phyloP scores from a whole-genome alignment of 2,888 invertebrate genomes.

The Octodonta nipae region DNA sequence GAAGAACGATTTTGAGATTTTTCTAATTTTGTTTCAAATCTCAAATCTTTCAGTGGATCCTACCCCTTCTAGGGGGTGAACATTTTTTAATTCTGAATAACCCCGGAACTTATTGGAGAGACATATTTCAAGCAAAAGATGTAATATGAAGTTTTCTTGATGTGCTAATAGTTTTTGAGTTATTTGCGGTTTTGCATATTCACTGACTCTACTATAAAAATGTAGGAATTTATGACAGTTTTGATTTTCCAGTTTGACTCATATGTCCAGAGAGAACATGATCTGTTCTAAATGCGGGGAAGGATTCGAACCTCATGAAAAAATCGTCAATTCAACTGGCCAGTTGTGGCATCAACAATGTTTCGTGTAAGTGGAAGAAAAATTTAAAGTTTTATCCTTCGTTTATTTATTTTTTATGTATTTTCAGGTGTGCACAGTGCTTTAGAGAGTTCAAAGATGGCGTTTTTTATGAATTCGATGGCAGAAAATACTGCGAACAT shows the following conservation, averaged over 20 bases:
- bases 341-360: slow-evolving; percentile 98
- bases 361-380: slow-evolving; percentile 72
- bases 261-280: slow-evolving; percentile 83
- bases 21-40: no score
- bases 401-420: not conserved
- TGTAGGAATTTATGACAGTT: slow-evolving; percentile 1
- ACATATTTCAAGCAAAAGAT: no score
- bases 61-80: no score
- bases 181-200: no score
- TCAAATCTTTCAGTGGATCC: no score
- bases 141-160: no score
- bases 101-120: no score
- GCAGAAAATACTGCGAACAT: slow-evolving; percentile 96
- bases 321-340: slow-evolving; percentile 96
- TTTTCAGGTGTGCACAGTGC: slow-evolving; percentile 85
- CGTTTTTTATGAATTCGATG: slow-evolving; percentile 97
- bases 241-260: slow-evolving; percentile 35
- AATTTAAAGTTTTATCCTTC: not conserved
- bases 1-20: no score
- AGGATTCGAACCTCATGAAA: slow-evolving; percentile 90
- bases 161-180: no score
- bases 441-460: slow-evolving; percentile 96
- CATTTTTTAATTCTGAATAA: no score
- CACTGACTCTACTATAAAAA: no score
- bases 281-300: slow-evolving; percentile 90